phyloP scores from a whole-genome alignment of 2,113 vertebrate species.

The Willisornis vidua region DNA sequence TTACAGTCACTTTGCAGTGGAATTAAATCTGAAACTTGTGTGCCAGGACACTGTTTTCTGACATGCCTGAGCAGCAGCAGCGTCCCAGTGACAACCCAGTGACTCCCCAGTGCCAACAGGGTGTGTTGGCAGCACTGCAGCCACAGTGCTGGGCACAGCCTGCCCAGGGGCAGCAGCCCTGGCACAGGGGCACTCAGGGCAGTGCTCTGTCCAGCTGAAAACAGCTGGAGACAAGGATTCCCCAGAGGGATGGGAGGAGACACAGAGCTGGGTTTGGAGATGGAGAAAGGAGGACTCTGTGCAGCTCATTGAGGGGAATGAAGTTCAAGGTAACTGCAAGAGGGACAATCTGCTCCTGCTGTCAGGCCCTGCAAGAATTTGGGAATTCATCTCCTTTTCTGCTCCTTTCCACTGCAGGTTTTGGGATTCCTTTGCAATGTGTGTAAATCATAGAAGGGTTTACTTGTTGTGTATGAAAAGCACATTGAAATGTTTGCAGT shows the following conservation, averaged over 20 bases:
- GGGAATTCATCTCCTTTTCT: background rate
- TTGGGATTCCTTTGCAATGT: background rate
- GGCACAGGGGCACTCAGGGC: background rate
- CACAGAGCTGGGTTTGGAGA: background rate
- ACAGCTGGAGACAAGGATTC: background rate
- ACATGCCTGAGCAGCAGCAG: background rate
- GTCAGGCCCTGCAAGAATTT: background rate
- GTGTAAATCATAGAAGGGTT: background rate
- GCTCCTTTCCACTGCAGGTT: background rate
- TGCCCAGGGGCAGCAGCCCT: background rate
- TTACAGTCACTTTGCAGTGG: background rate
- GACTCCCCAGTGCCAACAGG: no score
- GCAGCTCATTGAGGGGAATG: background rate
- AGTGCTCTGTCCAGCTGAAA: background rate
- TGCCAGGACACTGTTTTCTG: background rate
- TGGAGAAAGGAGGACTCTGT: background rate
- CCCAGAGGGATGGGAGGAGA: background rate
- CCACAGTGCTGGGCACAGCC: background rate
- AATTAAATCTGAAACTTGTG: background rate
- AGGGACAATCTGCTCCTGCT: background rate
- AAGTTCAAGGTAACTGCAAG: fast-evolving
- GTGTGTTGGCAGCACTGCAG: background rate
- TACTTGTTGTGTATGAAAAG: background rate
- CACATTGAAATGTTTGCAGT: background rate
- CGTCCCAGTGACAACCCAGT: background rate